Percentiles rank a stretch among this genome's conserved stretches.
These are phyloP conservation scores for Microctonus brassicae DNA, from an alignment of 2,888 invertebrate species.

Conservation along the genomic window DNA sequence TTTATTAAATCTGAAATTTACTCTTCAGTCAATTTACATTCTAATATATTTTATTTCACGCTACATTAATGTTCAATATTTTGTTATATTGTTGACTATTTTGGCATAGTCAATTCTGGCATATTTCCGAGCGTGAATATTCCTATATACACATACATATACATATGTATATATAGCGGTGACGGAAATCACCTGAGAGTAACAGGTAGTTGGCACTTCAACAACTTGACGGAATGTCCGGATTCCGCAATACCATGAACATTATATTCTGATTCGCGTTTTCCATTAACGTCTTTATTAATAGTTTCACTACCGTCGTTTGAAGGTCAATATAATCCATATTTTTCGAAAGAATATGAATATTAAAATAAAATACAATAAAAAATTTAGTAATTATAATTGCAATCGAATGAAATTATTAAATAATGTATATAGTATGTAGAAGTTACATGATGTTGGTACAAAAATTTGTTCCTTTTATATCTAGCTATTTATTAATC, in stretches of 20 bases:
- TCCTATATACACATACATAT: background rate
- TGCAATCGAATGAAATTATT: background rate
- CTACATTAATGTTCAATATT: background rate
- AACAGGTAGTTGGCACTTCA: conserved; percentile 35
- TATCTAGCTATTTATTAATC: background rate
- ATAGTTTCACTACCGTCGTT: background rate
- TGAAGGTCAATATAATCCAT: background rate
- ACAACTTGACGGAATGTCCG: conserved; percentile 7
- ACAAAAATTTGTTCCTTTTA: background rate
- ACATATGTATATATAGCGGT: background rate
- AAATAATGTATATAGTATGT: too few relatives aligned
- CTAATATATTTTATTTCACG: background rate
- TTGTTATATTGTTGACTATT: background rate
- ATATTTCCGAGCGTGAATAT: conserved; percentile 9
- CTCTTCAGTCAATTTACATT: conserved; percentile 1
- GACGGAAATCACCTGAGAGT: conserved; percentile 19
- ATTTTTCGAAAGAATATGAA: background rate
- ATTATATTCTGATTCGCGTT: background rate
- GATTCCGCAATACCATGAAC: background rate
- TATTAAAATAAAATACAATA: background rate
- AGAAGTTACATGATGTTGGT: too few relatives aligned
- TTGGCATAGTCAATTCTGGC: background rate
- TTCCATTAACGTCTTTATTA: background rate
- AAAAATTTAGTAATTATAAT: background rate
- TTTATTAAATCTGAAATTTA: background rate